Evolutionary conservation across 2,888 invertebrate genomes (phyloP).

Genomic region (Ditula angustiorana): DNA sequence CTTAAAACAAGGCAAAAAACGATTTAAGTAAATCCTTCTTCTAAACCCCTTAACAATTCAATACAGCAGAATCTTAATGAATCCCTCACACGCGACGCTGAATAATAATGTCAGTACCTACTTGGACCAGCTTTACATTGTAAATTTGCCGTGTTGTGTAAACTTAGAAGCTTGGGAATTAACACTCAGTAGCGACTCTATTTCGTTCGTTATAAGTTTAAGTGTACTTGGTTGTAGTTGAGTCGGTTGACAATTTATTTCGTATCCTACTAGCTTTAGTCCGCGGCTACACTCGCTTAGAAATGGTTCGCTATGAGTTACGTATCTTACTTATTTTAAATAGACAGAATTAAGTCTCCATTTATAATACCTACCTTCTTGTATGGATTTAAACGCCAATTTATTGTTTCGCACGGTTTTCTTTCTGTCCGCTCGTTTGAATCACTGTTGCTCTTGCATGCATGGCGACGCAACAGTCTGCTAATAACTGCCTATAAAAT

Average conservation of each 20-base stretch:
- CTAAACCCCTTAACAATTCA: constrained; percentile 15
- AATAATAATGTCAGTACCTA: constrained; percentile 56
- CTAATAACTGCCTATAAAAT: too few relatives aligned
- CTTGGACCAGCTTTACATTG: constrained; percentile 54
- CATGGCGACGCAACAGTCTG: too few relatives aligned
- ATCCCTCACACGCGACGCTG: constrained; percentile 42
- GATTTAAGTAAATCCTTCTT: neutral
- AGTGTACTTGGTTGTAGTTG: constrained; percentile 26
- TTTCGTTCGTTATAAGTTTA: constrained; percentile 49
- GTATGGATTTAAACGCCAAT: too few relatives aligned
- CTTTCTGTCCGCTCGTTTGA: too few relatives aligned
- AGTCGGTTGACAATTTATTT: neutral
- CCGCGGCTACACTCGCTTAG: too few relatives aligned
- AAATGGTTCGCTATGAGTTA: too few relatives aligned
- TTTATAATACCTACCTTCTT: too few relatives aligned
- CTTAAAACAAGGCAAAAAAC: neutral
- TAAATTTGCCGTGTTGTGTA: constrained; percentile 56
- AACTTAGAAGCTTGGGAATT: constrained; percentile 51
- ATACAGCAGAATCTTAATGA: constrained; percentile 30
- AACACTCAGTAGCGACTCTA: constrained; percentile 54
- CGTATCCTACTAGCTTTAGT: neutral
- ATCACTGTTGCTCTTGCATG: too few relatives aligned
- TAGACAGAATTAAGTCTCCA: too few relatives aligned
- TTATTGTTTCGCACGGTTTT: too few relatives aligned
- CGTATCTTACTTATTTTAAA: too few relatives aligned